Evolutionary conservation across 2,797 vertebrate genomes (phyloP).

Genomic region (Chelon labrosus): DNA sequence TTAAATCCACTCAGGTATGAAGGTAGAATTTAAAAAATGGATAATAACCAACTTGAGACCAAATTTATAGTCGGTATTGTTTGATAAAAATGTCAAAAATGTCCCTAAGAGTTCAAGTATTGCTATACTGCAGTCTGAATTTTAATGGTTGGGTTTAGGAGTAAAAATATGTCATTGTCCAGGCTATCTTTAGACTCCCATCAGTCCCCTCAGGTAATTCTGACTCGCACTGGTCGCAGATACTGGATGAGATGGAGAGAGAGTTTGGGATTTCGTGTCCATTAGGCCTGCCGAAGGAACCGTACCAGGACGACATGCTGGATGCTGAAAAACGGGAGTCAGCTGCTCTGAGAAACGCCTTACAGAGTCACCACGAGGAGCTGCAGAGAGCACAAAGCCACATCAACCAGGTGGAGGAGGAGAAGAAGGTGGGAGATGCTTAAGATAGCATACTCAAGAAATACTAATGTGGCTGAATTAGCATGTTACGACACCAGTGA

Average conservation of each 20-base stretch:
- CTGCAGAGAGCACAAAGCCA: conserved; percentile 66
- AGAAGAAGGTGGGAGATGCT: conserved; percentile 82
- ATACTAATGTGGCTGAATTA: too few relatives aligned
- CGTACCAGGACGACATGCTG: conserved; percentile 66
- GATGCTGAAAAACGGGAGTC: conserved; percentile 74
- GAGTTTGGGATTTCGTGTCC: conserved; percentile 74
- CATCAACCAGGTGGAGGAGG: conserved; percentile 76
- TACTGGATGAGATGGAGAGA: conserved; percentile 82
- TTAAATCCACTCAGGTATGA: conserved; percentile 79
- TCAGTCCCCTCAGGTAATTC: conserved; percentile 1
- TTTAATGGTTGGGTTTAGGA: neutral
- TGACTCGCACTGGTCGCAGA: conserved; percentile 53
- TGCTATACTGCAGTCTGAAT: neutral
- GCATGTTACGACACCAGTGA: neutral
- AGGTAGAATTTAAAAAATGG: neutral
- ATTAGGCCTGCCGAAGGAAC: conserved; percentile 51
- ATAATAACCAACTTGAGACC: neutral
- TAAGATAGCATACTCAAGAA: neutral
- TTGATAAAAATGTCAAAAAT: neutral
- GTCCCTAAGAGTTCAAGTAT: neutral
- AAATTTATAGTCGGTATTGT: neutral
- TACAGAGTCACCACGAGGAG: conserved; percentile 81
- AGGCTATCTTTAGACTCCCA: conserved; percentile 3
- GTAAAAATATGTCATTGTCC: neutral
- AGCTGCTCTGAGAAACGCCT: conserved; percentile 55